Conservation (phyloP, 2,888 invertebrate genomes). For the Scaeva pyrastri region DNA sequence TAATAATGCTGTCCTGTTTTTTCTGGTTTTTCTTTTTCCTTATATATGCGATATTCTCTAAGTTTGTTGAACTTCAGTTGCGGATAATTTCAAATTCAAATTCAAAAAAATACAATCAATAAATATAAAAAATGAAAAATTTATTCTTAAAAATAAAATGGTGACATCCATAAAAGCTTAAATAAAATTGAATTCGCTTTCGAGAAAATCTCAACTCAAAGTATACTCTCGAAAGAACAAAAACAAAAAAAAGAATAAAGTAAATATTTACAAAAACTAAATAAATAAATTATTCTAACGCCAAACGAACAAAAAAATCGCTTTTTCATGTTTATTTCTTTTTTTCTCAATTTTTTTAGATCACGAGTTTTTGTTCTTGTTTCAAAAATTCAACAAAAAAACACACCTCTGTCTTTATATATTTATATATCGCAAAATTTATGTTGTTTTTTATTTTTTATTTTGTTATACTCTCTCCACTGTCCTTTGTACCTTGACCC, state of each 20-base stretch:
- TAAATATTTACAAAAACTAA: constrained; percentile 36
- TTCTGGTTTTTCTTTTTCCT: constrained; percentile 48
- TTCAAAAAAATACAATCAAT: constrained; percentile 29
- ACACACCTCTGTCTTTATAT: constrained; percentile 26
- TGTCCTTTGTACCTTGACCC: constrained; percentile 80
- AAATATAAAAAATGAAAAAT: constrained; percentile 40
- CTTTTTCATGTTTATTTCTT: constrained; percentile 53
- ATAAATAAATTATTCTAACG: constrained; percentile 40
- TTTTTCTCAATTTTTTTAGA: constrained; percentile 44
- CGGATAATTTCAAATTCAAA: constrained; percentile 54
- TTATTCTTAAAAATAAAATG: constrained; percentile 74
- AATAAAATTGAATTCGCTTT: constrained; percentile 32
- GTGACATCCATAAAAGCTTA: constrained; percentile 52
- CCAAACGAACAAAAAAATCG: constrained; percentile 49
- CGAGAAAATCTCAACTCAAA: constrained; percentile 29
- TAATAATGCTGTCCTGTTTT: constrained; percentile 59
- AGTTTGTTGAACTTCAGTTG: constrained; percentile 71
- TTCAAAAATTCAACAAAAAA: constrained; percentile 17
- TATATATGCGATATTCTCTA: constrained; percentile 53
- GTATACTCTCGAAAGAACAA: constrained; percentile 17
- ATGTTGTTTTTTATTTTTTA: constrained; percentile 76
- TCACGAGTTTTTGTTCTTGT: constrained; percentile 45
- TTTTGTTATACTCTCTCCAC: constrained; percentile 34
- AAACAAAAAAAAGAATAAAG: constrained; percentile 27
- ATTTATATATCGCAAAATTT: constrained; percentile 70